Percentiles rank a stretch among this genome's conserved stretches.
These are phyloP conservation scores for Tolmerus cingulatus DNA, from an alignment of 2,888 invertebrate genomes.

Conservation along the genomic window DNA sequence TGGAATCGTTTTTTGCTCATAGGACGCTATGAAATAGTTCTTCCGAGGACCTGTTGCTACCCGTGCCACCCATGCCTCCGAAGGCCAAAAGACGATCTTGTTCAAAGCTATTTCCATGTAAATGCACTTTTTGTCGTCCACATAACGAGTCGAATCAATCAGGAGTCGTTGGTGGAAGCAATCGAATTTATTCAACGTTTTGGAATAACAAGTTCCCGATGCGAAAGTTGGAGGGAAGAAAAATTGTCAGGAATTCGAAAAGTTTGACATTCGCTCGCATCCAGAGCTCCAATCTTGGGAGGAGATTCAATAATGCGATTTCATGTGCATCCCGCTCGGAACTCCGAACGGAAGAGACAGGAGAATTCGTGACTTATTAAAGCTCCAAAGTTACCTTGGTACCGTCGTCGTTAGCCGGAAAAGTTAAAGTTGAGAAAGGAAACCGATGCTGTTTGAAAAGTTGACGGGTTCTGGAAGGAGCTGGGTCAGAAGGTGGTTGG, in stretches of 20 bases:
- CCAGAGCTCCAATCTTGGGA: neutral
- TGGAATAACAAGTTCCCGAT: constrained; percentile 30
- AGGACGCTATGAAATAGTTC: neutral
- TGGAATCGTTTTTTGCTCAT: neutral
- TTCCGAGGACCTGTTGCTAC: neutral
- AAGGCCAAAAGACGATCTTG: neutral
- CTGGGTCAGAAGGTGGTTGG: constrained; percentile 3
- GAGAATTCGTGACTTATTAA: neutral
- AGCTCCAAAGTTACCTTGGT: neutral
- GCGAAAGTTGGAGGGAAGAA: constrained; percentile 3
- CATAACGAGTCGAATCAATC: constrained; percentile 31
- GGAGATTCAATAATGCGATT: constrained; percentile 26
- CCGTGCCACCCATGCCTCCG: neutral
- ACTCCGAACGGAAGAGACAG: neutral
- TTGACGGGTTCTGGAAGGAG: constrained; percentile 8
- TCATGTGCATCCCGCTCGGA: constrained; percentile 14
- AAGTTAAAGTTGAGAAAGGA: neutral
- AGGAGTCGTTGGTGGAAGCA: constrained; percentile 29
- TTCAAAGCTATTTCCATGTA: constrained; percentile 32
- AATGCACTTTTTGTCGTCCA: constrained; percentile 27
- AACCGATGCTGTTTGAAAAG: neutral
- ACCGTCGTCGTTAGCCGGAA: neutral
- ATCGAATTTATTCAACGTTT: constrained; percentile 37
- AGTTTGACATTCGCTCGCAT: constrained; percentile 28
- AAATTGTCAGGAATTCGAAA: constrained; percentile 27